Conservation (phyloP, 2,113 vertebrate species). For the Taurulus bubalis region DNA sequence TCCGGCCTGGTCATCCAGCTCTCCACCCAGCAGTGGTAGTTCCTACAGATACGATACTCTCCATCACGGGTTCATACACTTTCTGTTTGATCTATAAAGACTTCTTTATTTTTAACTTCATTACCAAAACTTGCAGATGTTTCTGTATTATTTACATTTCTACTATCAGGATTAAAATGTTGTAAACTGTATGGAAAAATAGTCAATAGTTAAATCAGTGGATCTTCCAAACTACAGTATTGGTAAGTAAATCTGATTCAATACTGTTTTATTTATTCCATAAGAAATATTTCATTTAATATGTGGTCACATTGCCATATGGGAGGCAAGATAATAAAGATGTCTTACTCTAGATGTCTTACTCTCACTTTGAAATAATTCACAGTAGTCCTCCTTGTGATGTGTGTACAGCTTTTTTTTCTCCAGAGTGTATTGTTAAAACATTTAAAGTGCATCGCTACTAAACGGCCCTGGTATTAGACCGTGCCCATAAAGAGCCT, state of each 20-base stretch:
- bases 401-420: background rate
- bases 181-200: background rate
- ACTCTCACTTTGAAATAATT: background rate
- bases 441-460: background rate
- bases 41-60: too few relatives aligned
- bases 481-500: background rate
- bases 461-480: background rate
- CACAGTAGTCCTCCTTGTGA: background rate
- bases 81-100: background rate
- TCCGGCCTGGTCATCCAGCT: constrained; percentile 94
- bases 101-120: background rate
- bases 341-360: too few relatives aligned
- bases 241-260: background rate
- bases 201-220: background rate
- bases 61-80: background rate
- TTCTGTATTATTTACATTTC: too few relatives aligned
- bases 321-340: background rate
- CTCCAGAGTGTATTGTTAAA: background rate
- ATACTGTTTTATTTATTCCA: background rate
- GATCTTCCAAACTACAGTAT: background rate
- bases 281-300: background rate
- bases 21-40: constrained; percentile 98
- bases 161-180: too few relatives aligned
- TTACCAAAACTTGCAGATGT: too few relatives aligned
- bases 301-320: background rate